Base-by-base conservation (phyloP, 2,113 vertebrate species). In the Tragelaphus imberbis region DNA sequence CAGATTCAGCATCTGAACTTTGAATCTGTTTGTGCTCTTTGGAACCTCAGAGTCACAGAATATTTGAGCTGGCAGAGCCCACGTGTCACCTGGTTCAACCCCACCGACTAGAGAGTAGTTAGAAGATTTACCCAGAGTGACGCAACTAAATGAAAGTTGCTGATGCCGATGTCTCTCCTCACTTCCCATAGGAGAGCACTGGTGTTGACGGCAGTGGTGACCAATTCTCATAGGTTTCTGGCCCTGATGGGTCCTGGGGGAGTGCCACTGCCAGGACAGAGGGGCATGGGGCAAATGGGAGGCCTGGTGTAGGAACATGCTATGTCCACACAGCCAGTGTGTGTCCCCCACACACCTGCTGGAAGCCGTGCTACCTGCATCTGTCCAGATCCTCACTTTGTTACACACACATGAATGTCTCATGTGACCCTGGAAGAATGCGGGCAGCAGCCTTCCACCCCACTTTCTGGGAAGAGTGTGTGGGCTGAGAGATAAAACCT, bases 251-350 rank as follows among this genome's bases (percentile, higher is more conserved):
- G 56, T 6, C 21, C 14, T 19, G 36, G 88, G 14, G n/a, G 15
- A 16, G 1, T 0, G 30, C 17, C 19, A 19, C 8, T 2, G 65
- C 23, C 4, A 8, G 13, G 55, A 10, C 1, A 44, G 17, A 47
- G 16, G 19, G 10, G 11, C 6, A 11, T 12, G 36, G 14, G 21
- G 15, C 15, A 36, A 40, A 10, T 0, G 3, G 58, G 79, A 53
- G 30, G 36, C 36, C 51, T 51, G 27, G 3, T 4, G 17, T 15
- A 3, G 63, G 47, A n/a, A 77, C 36, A 3, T 27, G 21, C 13
- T 3, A 4, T 2, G 6, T 23, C 49, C 49, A 40, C 7, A 3
- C 23, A 81, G 68, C 0, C 0, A 61, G 1, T 23, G 6, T 33
- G n/a, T 61, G 77, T 19, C 6, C 12, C 6, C 55, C 5, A 0